Evolutionary conservation across 2,888 invertebrate species (phyloP), one percentile per base, ranked within the genome.

Genomic region (Ypsolopha sequella): DNA sequence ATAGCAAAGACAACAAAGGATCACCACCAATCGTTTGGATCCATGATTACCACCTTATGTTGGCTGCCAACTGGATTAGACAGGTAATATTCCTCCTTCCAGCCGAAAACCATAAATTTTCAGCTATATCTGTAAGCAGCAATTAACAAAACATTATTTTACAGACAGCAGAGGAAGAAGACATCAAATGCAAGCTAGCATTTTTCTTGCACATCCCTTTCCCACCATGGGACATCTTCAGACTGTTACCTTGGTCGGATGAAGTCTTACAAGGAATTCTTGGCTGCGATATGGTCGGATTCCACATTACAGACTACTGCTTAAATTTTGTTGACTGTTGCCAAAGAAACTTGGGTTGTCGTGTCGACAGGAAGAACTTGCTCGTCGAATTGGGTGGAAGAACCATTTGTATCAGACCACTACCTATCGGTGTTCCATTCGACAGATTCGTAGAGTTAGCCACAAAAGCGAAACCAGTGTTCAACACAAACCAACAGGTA

Each of bases 151-250:
- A 4, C 33, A 44, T 13, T 36, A 1, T 33, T 44, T 52, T 70
- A 51, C 76, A 91, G 89, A 88, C 89, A 13, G 93, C 93, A 0
- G 95, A 95, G 63, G 94, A 95, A 63, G 91, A 91, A 60, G 89
- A 91, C 53, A 84, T 95, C 33, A 89, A 90, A 55, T 92, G 92
- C 67, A 95, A 95, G 70, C 79, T 97, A 57, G 96, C 95, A 35
- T 97, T 97, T 86, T 97, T 97, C 80, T 88, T 97, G 55, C 97
- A 97, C 79, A 97, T 97, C 65, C 97, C 97, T 0, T 97, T 97
- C 76, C 96, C 96, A 10, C 93, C 96, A 10, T 97, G 96, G 95
- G 97, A 97, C 66, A 95, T 96, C 59, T 96, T 95, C 76, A 88
- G 96, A 55, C 85, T 96, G 50, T 93, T 97, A 64, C 96, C 96